Percentiles rank a stretch among this genome's conserved stretches.
These are phyloP conservation scores for Buceros bicornis DNA, from an alignment of 2,797 vertebrate species.

Conservation along the genomic window DNA sequence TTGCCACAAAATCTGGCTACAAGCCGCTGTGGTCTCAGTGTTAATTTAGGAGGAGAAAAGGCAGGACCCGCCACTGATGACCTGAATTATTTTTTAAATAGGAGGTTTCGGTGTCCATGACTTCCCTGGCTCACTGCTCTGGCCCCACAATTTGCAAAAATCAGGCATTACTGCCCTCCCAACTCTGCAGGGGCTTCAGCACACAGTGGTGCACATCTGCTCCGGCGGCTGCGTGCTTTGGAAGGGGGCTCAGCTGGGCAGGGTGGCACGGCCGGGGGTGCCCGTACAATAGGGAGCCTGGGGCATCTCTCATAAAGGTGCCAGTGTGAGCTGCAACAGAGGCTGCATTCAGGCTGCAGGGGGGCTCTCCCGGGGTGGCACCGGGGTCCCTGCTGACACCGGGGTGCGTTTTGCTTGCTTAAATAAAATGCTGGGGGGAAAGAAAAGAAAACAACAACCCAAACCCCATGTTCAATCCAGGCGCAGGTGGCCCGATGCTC, in stretches of 20 bases:
- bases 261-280: not conserved
- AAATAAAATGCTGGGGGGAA: not conserved
- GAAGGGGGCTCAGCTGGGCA: not conserved
- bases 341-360: not conserved
- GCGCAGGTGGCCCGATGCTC: not conserved
- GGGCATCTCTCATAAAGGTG: not conserved
- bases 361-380: not conserved
- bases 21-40: rapidly evolving
- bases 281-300: not conserved
- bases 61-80: rapidly evolving
- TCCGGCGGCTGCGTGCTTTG: rapidly evolving
- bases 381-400: rapidly evolving
- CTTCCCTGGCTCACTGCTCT: not conserved
- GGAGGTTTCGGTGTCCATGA: not conserved
- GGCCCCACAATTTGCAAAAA: not conserved
- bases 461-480: not conserved
- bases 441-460: not conserved
- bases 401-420: not conserved
- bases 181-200: rapidly evolving
- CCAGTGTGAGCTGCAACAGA: not conserved
- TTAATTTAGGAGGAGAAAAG: not conserved
- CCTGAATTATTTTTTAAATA: not conserved
- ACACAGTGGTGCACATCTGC: not conserved
- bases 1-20: not conserved
- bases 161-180: not conserved